Conservation (phyloP, 2,888 invertebrate genomes). For the Chaitophorus viminalis region DNA sequence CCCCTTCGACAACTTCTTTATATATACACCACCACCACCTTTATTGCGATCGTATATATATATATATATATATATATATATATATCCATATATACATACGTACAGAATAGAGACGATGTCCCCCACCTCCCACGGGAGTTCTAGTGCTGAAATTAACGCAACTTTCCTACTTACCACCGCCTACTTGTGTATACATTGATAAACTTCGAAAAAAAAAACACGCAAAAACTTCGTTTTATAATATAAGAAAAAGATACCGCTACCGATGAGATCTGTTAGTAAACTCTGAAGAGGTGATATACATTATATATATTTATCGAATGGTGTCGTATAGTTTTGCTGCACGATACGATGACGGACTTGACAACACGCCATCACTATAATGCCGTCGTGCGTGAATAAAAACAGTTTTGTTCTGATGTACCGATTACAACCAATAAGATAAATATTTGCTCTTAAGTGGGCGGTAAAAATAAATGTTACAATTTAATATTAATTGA, state of each 20-base stretch:
- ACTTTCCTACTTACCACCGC: neutral
- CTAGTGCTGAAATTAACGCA: slow-evolving; percentile 45
- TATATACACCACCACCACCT: neutral
- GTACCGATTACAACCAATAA: neutral
- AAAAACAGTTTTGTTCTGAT: neutral
- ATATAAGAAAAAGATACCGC: slow-evolving; percentile 19
- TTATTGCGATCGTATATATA: neutral
- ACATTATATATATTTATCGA: neutral
- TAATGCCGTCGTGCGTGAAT: neutral
- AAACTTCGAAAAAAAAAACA: slow-evolving; percentile 9
- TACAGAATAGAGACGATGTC: neutral
- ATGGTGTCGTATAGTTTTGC: neutral
- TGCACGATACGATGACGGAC: neutral
- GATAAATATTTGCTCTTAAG: neutral
- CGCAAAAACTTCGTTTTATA: slow-evolving; percentile 20
- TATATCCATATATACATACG: no score
- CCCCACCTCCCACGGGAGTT: neutral
- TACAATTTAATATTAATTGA: neutral
- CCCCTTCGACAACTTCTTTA: neutral
- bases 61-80: no score
- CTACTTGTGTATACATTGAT: slow-evolving; percentile 21
- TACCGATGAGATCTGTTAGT: neutral
- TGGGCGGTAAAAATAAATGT: neutral
- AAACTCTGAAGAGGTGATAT: neutral
- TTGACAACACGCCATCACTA: neutral